Evolutionary conservation across 92 coral and sea anemone genomes (phyloP).

Genomic region (Porites lobata): DNA sequence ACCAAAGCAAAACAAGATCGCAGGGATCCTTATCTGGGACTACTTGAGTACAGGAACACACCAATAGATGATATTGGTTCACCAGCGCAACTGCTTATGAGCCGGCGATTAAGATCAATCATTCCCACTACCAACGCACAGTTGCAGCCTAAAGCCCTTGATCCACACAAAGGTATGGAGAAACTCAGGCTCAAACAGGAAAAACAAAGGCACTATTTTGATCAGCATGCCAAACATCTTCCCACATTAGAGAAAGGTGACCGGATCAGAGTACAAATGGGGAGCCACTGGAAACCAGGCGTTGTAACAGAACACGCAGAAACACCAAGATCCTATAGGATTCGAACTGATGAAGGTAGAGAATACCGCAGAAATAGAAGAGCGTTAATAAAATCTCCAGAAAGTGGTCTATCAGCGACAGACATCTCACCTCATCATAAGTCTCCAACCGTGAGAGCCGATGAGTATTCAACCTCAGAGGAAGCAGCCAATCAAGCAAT

Average conservation of each 20-base stretch:
- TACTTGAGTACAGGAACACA: too few relatives aligned
- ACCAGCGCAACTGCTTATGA: too few relatives aligned
- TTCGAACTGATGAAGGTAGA: not conserved
- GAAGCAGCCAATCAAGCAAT: conserved; percentile 15
- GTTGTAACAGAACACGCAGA: not conserved
- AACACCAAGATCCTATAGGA: not conserved
- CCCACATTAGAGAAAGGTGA: conserved; percentile 22
- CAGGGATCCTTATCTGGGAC: too few relatives aligned
- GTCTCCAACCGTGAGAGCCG: not conserved
- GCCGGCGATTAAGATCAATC: too few relatives aligned
- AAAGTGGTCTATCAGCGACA: not conserved
- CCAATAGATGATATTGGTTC: too few relatives aligned
- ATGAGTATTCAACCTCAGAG: not conserved
- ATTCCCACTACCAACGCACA: too few relatives aligned
- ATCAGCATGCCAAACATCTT: conserved; percentile 32
- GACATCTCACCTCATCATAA: conserved; percentile 22
- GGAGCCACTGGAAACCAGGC: not conserved
- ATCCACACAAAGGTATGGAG: conserved; percentile 30
- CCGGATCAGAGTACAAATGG: conserved; percentile 6
- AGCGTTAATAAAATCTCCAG: not conserved
- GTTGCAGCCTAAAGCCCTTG: conserved; percentile 9
- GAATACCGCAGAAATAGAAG: not conserved
- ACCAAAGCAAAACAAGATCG: too few relatives aligned
- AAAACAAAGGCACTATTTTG: conserved; percentile 32
- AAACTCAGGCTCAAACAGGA: conserved; percentile 33